Evolutionary conservation across 1,140 invertebrate species (phyloP), one percentile per base, ranked within the genome.

Genomic region (Macrobrachium nipponense): DNA sequence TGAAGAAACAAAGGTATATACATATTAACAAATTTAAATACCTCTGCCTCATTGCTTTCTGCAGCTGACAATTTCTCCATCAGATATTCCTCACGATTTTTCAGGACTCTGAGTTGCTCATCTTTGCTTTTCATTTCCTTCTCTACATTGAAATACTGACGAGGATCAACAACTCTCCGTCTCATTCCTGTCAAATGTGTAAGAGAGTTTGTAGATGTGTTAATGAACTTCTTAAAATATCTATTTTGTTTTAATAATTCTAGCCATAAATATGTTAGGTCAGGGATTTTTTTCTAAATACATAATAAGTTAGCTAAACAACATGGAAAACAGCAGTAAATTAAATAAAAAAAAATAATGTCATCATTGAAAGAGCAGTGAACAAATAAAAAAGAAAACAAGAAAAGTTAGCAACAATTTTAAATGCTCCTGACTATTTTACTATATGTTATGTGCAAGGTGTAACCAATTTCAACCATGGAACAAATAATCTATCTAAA

Each of bases 131-230:
- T 43, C 5, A 83, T 18, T 14, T 82, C 80, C 43, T 79, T 72
- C 23, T 87, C 80, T n/a, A 87, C 75, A 44, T 27, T 64, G 23
- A 87, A 64, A 59, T 20, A 44, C 64, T 76, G 61, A 8, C 80
- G 80, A 60, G 86, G 86, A 58, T 87, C 86, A 4, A 82, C 81
- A 27, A 87, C 80, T 5, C 86, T 62, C 60, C 83, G 86, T 36
- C 59, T 64, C 86, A 87, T 87, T 17, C 86, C 86, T 87, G 78
- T 58, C 11, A 23, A n/a, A 60, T 12, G 2, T 20, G 60, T 44
- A 0, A 60, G 58, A 60, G 12, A 59, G 15, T n/a, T n/a, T n/a
- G n/a, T 8, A 70, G 20, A 27, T 6, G 36, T 36, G 27, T 36
- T 36, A 36, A 36, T 36, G 27, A 36, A 36, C 27, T 36, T 36